phyloP scores from a whole-genome alignment of 2,888 invertebrate genomes.

The Lypha dubia region DNA sequence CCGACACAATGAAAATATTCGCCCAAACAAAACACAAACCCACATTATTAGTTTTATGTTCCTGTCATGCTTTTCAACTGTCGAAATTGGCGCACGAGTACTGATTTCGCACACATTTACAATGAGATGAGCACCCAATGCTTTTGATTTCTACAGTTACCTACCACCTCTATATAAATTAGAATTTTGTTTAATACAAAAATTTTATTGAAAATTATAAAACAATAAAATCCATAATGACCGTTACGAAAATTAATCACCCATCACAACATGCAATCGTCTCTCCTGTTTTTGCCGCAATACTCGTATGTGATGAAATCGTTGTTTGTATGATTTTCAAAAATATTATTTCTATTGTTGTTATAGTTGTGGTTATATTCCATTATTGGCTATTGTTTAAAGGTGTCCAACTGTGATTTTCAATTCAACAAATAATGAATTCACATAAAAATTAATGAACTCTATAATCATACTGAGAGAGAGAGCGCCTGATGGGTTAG shows the following conservation, averaged over 20 bases:
- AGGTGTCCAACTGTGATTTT: conserved; percentile 72
- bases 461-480: neutral
- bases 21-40: conserved; percentile 40
- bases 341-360: conserved; percentile 37
- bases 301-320: conserved; percentile 23
- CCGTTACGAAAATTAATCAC: conserved; percentile 71
- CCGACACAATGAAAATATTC: conserved; percentile 13
- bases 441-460: conserved; percentile 64
- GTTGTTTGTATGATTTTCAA: conserved; percentile 28
- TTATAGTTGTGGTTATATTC: conserved; percentile 42
- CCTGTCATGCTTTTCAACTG: conserved; percentile 33
- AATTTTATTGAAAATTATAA: conserved; percentile 62
- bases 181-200: conserved; percentile 19
- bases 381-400: conserved; percentile 61
- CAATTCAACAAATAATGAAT: conserved; percentile 68
- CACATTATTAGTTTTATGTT: conserved; percentile 43
- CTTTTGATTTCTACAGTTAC: conserved; percentile 14
- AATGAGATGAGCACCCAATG: conserved; percentile 27
- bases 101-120: conserved; percentile 37
- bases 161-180: conserved; percentile 25
- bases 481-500: neutral
- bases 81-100: conserved; percentile 9
- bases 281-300: neutral
- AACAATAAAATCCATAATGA: conserved; percentile 68
- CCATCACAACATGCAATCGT: conserved; percentile 59